Evolutionary conservation across 2,113 vertebrate genomes (phyloP), one percentile per base, ranked within the genome.

Genomic region (Tympanuchus pallidicinctus): DNA sequence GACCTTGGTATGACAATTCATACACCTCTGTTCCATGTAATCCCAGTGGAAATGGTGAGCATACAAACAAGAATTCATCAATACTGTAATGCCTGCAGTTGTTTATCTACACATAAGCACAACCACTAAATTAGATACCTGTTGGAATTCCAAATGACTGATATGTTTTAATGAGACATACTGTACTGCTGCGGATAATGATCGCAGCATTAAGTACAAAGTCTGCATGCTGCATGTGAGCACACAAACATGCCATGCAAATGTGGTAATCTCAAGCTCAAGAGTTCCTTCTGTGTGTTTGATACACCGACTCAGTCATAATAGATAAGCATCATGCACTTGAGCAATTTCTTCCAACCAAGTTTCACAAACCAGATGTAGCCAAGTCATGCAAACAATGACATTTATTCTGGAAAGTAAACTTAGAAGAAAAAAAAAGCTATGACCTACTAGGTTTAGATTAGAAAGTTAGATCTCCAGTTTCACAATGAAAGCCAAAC

Each of bases 401-500:
- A 82, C 47, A 77, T 43, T 89, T 11, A 36, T 43, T 59, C 70
- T 86, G 92, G 43, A 93, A 92, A 92, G 48, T 10, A 24, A 11
- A 22, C 28, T 47, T 42, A 3, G 42, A 57, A 83, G 22, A 48
- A 60, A 60, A n/a, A 77, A 40, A 2, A 75, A 52, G 56, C 80
- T 86, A 40, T 36, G 87, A 60, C 45, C 72, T 75, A 4, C 25
- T 40, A 52, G 57, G 34, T 71, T 82, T 88, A 76, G 45, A 82
- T 77, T 82, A 63, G 83, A 88, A 92, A 76, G n/a, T 17, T 61
- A 2, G 45, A 86, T 12, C 52, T 86, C 47, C 59, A 75, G 24
- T 70, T 88, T 84, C 45, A 42, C 59, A 88, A 76, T 6, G 63
- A 92, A 96, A 94, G 45, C 70, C 90, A 91, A 92, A 75, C 32